Evolutionary conservation across 37 sponge, comb jelly and placozoan species (phyloP).

Genomic region (Oscarella lobularis): DNA sequence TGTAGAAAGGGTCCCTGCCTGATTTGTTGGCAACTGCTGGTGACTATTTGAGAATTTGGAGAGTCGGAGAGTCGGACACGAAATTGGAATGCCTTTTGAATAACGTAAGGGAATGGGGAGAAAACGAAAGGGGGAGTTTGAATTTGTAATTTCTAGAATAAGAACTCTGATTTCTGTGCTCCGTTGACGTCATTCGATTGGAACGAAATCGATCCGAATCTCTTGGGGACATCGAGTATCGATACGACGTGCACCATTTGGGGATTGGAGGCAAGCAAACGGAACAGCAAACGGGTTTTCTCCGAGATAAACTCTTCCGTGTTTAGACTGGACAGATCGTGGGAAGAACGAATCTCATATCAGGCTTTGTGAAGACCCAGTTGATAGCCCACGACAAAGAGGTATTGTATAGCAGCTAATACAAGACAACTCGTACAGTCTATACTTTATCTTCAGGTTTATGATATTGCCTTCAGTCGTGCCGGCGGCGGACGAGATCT

Average conservation of each 20-base stretch:
- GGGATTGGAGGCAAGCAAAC: conserved; percentile 60
- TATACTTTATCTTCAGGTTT: conserved; percentile 5
- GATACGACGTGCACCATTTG: conserved; percentile 97
- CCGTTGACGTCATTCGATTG: conserved; percentile 94
- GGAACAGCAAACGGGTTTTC: no score
- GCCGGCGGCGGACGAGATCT: conserved; percentile 75
- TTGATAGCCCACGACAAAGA: conserved; percentile 89
- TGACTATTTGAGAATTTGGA: conserved; percentile 89
- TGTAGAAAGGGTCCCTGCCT: conserved; percentile 15
- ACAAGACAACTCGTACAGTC: background rate
- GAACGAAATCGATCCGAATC: conserved; percentile 85
- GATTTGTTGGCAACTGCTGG: conserved; percentile 88
- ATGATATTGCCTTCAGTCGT: conserved; percentile 85
- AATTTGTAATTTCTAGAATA: conserved; percentile 37
- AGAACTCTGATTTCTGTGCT: conserved; percentile 93
- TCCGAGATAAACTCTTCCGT: background rate
- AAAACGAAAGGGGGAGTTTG: conserved; percentile 12
- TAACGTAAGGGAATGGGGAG: no score
- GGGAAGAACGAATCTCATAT: conserved; percentile 32
- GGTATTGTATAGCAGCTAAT: conserved; percentile 10
- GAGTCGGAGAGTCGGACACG: conserved; percentile 49
- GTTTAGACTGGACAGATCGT: conserved; percentile 63
- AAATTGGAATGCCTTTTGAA: conserved; percentile 85
- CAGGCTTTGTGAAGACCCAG: conserved; percentile 76
- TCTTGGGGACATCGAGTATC: conserved; percentile 88